phyloP scores from a whole-genome alignment of 2,888 invertebrate genomes.

The Agrypnus murinus region DNA sequence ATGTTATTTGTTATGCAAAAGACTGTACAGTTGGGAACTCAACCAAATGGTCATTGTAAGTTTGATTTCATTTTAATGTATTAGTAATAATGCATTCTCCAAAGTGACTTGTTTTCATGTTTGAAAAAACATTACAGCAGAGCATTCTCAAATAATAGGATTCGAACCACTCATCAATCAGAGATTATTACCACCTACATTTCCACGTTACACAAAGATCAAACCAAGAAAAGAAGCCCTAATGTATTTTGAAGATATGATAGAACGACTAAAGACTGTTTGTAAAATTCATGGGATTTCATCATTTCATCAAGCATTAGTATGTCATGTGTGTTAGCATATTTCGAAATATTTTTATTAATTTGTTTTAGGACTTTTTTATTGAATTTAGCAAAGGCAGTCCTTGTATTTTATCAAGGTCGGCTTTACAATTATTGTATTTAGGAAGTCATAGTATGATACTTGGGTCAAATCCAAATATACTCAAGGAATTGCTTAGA shows the following conservation, averaged over 20 bases:
- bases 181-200: slow-evolving; percentile 96
- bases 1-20: slow-evolving; percentile 87
- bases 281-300: slow-evolving; percentile 86
- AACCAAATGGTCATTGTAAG: slow-evolving; percentile 79
- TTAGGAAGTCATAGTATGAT: slow-evolving; percentile 72
- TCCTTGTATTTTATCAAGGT: slow-evolving; percentile 94
- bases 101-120: slow-evolving; percentile 15
- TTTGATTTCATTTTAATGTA: slow-evolving; percentile 43
- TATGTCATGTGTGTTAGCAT: slow-evolving; percentile 67
- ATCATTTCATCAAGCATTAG: slow-evolving; percentile 88
- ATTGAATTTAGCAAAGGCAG: slow-evolving; percentile 91
- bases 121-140: slow-evolving; percentile 73
- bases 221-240: slow-evolving; percentile 86
- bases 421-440: slow-evolving; percentile 89
- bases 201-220: slow-evolving; percentile 96
- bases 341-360: slow-evolving; percentile 6
- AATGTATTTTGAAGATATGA: slow-evolving; percentile 86
- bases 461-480: slow-evolving; percentile 78
- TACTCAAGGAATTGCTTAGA: slow-evolving; percentile 82
- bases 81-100: not conserved
- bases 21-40: slow-evolving; percentile 83
- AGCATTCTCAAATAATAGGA: slow-evolving; percentile 88
- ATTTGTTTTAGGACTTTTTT: slow-evolving; percentile 79
- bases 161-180: slow-evolving; percentile 98
- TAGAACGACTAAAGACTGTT: slow-evolving; percentile 86